Evolutionary conservation across 2,888 invertebrate genomes (phyloP), one percentile per base, ranked within the genome.

Genomic region (Aphodius sticticus): DNA sequence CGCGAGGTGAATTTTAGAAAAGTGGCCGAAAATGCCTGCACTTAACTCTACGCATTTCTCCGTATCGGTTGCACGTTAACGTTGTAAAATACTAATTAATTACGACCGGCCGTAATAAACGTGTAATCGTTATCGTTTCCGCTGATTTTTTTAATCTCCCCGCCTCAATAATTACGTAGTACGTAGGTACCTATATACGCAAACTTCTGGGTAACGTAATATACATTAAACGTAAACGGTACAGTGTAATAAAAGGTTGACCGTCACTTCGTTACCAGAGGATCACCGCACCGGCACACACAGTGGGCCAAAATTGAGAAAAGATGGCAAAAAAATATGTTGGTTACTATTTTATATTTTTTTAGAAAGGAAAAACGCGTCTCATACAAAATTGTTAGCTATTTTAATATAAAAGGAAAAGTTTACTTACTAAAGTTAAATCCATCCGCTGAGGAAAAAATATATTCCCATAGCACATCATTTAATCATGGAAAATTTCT

Each of bases 41-140:
- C 9, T 53, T 53, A 53, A 53, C 53, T 53, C 9, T 53, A 9
- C 53, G 53, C 53, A 53, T 53, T 53, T 53, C 53, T 53, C 53
- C 9, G 53, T 53, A 53, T 53, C 53, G 53, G 9, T 53, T 53
- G 53, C 53, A 53, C 53, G 2, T 53, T 53, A 53, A 53, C 53
- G 53, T 53, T 53, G 53, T 53, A 53, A 53, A 53, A 53, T 53
- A 53, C 53, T 53, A 53, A 53, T 53, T 53, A 53, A 53, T 53
- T 53, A 53, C 53, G 53, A 53, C 53, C 53, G 53, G 53, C 53
- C 53, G 53, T 53, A 53, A 53, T 53, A 53, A 53, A 53, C 53
- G 53, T 53, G 53, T 53, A 53, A 53, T 53, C 53, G 53, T 53
- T 53, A 53, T 53, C 53, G 53, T 53, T 53, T 53, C 53, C 53